Evolutionary conservation across 2,888 invertebrate genomes (phyloP), one percentile per base, ranked within the genome.

Genomic region (Clistopyga incitator): DNA sequence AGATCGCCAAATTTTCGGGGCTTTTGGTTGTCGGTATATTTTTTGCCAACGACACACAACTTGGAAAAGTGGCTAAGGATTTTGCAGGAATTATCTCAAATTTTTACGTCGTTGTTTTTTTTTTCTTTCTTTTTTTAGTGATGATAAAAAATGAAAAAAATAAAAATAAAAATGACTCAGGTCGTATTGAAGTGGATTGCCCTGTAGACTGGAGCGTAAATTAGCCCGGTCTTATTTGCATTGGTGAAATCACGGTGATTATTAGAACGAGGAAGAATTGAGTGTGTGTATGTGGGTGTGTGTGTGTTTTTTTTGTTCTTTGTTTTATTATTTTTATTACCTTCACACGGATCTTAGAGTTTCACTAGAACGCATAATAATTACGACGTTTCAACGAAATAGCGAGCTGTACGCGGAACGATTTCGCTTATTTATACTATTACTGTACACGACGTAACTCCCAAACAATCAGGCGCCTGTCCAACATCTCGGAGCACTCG

Each of bases 201-300:
- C 3, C 56, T 18, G 67, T 70, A 70, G 52, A 71, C 79, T 59
- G 56, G 23, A 42, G 20, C 18, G 67, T 70, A 67, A 65, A 42
- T 64, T 56, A 25, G 56, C 25, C 56, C 25, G 45, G 59, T 54
- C 54, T 47, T 42, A 61, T 74, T 79, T 74, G 42, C 50, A 78
- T 78, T 59, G 65, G 34, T 34, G 65, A 78, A 50, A 64, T 65
- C 61, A 75, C 75, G 75, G 74, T 61, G 74, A 59, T 59, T 56
- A 56, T 0, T 4, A 56, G 56, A 56, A 56, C 56, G 15, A 56
- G 56, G 25, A 56, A 56, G 56, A 25, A 56, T 25, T 3, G 25
- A 23, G 6, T 1, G 13, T n/a, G n/a, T n/a, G n/a, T n/a, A n/a
- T n/a, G n/a, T 3, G 25, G 13, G 6, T 1, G 13, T n/a, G n/a